A percentile compares a stretch with the other conserved stretches of the same genome.
These are phyloP conservation scores for Tachypleus tridentatus DNA, from an alignment of 1,140 invertebrate species.

Conservation along the genomic window DNA sequence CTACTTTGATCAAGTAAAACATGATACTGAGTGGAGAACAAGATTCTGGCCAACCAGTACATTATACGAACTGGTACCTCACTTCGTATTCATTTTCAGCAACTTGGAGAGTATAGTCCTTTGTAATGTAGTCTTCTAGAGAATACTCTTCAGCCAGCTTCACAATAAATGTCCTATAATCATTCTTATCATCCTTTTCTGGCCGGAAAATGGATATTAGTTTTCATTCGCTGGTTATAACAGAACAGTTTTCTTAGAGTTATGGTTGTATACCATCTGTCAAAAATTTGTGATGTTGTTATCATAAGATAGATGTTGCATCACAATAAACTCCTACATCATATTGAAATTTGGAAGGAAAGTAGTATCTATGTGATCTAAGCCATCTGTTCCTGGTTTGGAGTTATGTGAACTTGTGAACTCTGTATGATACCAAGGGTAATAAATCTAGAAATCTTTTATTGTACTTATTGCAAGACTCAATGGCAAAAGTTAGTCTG, in stretches of 20 bases:
- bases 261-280: conserved; percentile 96
- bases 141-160: conserved; percentile 47
- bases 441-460: conserved; percentile 66
- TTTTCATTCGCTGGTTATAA: conserved; percentile 38
- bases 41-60: conserved; percentile 59
- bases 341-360: conserved; percentile 74
- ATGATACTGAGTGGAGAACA: conserved; percentile 43
- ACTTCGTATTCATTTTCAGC: conserved; percentile 83
- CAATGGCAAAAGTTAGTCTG: conserved; percentile 69
- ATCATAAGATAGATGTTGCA: conserved; percentile 68
- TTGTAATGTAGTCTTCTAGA: conserved; percentile 25
- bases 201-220: conserved; percentile 75
- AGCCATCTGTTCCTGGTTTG: conserved; percentile 83
- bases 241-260: conserved; percentile 79
- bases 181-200: conserved; percentile 54
- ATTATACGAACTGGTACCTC: conserved; percentile 76
- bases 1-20: conserved; percentile 48
- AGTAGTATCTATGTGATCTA: conserved; percentile 90
- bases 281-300: conserved; percentile 73
- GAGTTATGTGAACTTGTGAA: conserved; percentile 61
- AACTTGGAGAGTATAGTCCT: conserved; percentile 37
- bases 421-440: conserved; percentile 70
- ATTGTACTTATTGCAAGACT: conserved; percentile 71
- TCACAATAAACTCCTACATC: conserved; percentile 74
- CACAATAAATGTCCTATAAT: conserved; percentile 68